Base-by-base conservation (phyloP, 2,888 invertebrate genomes). In the Diarsia brunnea region DNA sequence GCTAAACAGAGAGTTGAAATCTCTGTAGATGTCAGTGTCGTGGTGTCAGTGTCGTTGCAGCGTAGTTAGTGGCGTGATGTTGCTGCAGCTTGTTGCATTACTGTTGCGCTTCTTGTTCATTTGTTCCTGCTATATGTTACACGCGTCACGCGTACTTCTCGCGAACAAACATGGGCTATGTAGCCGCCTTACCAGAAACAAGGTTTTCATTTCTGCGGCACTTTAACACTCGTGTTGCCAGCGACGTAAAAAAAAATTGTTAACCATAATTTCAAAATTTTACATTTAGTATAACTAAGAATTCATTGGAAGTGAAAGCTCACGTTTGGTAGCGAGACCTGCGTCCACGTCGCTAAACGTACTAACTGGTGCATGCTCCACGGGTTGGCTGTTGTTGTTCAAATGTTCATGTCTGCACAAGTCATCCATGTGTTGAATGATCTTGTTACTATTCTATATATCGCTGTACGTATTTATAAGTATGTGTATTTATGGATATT, bases 81-180 rank as follows among this genome's bases (percentile, higher is more conserved):
- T 43, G 70, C 38, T 63, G 79, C 31, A 43, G 79, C 75, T 75
- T 60, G 45, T 51, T 61, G 60, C 72, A 38, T 27, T 21, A 45
- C 53, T 31, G 45, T 51, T 21, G 45, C 61, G 53, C 69, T 63
- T 63, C 43, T 69, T 51, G 27, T 47, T 63, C 55, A 63, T 58
- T 67, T 1, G n/a, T 63, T 43, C 19, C 55, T 31, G 8, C 45
- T 47, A 11, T 14, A 63, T 53, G 51, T 24, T n/a, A 14, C 27
- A n/a, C 45, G 21, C 21, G 64, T 55, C 27, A n/a, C 45, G 21
- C 21, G 64, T 64, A 53, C 38, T 14, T 16, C 55, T 31, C 63
- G 77, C 31, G 0, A 49, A 27, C 45, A 14, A 0, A 51, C 45
- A 7, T 65, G 78, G 38, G 75, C 45, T 14, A 31, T 43, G 21